Evolutionary conservation across 1,140 invertebrate species (phyloP).

Genomic region (Meloidogyne hapla): DNA sequence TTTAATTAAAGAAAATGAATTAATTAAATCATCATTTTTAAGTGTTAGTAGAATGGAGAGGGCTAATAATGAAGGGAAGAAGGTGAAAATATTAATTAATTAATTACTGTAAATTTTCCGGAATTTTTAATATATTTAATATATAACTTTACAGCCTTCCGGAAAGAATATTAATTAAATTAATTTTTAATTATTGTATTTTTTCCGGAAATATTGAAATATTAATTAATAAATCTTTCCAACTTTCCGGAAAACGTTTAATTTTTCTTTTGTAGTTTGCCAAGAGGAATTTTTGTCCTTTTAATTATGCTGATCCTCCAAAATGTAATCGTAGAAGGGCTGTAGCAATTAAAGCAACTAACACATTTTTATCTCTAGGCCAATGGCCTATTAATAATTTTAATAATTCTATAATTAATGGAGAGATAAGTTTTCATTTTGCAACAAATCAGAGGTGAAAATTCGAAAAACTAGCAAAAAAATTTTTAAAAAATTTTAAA

Average conservation of each 20-base stretch:
- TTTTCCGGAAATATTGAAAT: neutral
- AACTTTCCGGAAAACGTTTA: too few relatives aligned
- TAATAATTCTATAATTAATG: neutral
- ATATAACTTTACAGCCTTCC: too few relatives aligned
- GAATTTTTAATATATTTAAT: too few relatives aligned
- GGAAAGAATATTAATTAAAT: too few relatives aligned
- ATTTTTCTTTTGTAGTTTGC: neutral
- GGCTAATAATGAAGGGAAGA: neutral
- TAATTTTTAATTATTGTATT: too few relatives aligned
- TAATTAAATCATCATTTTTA: neutral
- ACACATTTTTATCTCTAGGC: slow-evolving; percentile 2
- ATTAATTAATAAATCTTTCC: too few relatives aligned
- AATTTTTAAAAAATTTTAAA: neutral
- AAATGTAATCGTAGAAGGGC: slow-evolving; percentile 26
- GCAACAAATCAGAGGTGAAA: neutral
- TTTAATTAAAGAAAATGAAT: neutral
- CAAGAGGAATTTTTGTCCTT: slow-evolving; percentile 9
- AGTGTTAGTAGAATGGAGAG: neutral
- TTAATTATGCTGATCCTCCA: slow-evolving; percentile 10
- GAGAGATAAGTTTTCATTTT: neutral
- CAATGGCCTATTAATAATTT: slow-evolving; percentile 1
- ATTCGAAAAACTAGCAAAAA: neutral
- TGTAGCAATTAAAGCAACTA: slow-evolving; percentile 1
- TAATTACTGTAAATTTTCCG: neutral
- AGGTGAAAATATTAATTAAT: neutral